Base-by-base conservation (phyloP, 2,888 invertebrate species). In the Aspidiotus rigidus region DNA sequence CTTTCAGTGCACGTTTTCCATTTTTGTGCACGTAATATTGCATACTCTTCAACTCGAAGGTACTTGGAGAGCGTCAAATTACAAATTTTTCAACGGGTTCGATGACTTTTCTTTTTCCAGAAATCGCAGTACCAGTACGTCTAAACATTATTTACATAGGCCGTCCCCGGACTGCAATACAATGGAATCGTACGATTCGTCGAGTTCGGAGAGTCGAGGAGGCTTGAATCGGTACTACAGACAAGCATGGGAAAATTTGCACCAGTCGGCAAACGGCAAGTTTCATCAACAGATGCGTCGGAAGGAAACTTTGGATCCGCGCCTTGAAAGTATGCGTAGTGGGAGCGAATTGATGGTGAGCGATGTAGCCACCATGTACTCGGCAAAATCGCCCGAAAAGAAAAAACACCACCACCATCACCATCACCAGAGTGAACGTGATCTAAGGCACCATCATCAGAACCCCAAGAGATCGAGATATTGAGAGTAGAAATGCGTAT, bases 191-290 rank as follows among this genome's bases (percentile, higher is more conserved):
- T 88, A 91, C 77, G 92, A 90, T 77, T 91, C 91, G 64, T 90
- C 91, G 64, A 89, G 90, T 64, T 90, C 90, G 0, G 92, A 91
- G 76, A 90, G 90, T 9, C 84, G 90, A 75, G 84, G 84, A 16
- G 89, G 90, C 44, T 82, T 94, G 72, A 93, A 91, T 78, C 84
- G 91, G 71, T 93, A 90, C 79, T 93, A 93, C 79, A 84, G 91
- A 41, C 89, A 92, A 78, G 93, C 93, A 3, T 94, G 94, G 94
- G 93, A 93, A 77, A 92, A 93, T 77, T 83, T 94, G 5, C 90
- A 91, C 77, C 90, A 91, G 77, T 86, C 89, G 7, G 85, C 89
- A 6, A 85, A 85, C 1, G 83, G 83, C 28, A 85, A 85, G 75
- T 76, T 77, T 1, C 66, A 74, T 69, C 61, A 66, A 54, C 63